Evolutionary conservation across 2,797 vertebrate genomes (phyloP), one percentile per base, ranked within the genome.

Genomic region (Ctenopoma kingsleyae): DNA sequence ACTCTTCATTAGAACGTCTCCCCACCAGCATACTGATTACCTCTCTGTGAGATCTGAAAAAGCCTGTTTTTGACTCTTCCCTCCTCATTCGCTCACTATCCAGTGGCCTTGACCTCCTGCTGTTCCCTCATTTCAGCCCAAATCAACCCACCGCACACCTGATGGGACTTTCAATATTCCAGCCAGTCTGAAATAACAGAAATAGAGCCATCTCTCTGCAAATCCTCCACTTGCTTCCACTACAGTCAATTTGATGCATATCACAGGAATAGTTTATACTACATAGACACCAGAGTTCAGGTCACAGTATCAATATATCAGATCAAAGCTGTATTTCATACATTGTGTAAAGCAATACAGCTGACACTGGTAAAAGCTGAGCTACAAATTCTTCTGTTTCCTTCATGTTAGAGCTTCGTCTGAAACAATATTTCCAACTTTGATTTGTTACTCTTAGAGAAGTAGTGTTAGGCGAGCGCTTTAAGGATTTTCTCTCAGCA

Each of bases 1-100:
- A 64, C 86, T 86, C 76, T 86, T 92, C 84, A 90, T 90, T 85
- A 85, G 77, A 81, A 49, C 22, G 9, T 72, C 57, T 84, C 77
- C 71, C 74, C 70, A 57, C 54, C 81, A 70, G 87, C 82, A 87
- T 90, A 83, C 85, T 84, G 86, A 92, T 91, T 76, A 82, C 74
- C 32, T 67, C 73, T 64, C 71, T 83, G 71, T 75, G 70, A 64
- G 65, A 85, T 87, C 86, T 80, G 67, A 84, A 86, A 85, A 89
- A 80, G 66, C 67, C 65, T 58, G 53, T 49, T 80, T 81, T 69
- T 41, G 9, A 55, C 61, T 47, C 72, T 63, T 78, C 72, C 36
- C 49, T 75, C 53, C 68, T 74, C 35, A 36, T 75, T 83, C 67
- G 38, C 47, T 49, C 60, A 67, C 69, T 81, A 66, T 78, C 80